phyloP scores from a whole-genome alignment of 2,797 vertebrate species.

The Brachyalestes nurse region DNA sequence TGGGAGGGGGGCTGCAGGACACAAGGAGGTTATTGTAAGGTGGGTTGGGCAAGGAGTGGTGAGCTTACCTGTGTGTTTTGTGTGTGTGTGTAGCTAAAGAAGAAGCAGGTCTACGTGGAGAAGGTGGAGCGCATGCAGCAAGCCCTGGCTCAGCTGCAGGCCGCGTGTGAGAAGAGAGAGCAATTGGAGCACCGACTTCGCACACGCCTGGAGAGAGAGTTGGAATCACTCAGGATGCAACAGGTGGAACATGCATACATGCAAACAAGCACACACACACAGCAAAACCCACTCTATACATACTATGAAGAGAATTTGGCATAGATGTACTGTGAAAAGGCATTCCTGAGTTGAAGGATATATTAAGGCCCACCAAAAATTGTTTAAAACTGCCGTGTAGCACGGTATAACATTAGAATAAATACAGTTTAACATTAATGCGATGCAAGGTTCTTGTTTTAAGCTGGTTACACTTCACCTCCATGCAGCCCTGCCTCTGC shows the following conservation, averaged over 20 bases:
- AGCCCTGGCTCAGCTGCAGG: slow-evolving; percentile 94
- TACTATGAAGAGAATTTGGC: not conserved
- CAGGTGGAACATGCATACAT: slow-evolving; percentile 80
- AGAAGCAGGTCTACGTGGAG: slow-evolving; percentile 98
- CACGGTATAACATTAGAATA: too few species aligned
- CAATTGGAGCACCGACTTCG: slow-evolving; percentile 94
- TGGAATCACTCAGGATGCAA: slow-evolving; percentile 94
- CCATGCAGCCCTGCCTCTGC: too few species aligned
- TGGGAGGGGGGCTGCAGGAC: slow-evolving; percentile 25
- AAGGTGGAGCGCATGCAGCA: slow-evolving; percentile 99
- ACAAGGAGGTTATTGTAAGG: slow-evolving; percentile 52
- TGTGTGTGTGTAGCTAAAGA: slow-evolving; percentile 85
- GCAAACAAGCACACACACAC: not conserved
- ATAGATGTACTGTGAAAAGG: too few species aligned
- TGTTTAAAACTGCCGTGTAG: too few species aligned
- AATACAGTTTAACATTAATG: too few species aligned
- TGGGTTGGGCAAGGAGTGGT: slow-evolving; percentile 3
- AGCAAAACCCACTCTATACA: not conserved
- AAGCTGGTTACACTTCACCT: too few species aligned
- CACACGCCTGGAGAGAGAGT: slow-evolving; percentile 91
- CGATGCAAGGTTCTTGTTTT: too few species aligned
- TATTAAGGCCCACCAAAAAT: too few species aligned
- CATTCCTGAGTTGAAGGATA: not conserved
- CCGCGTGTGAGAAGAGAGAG: slow-evolving; percentile 95
- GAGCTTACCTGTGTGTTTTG: slow-evolving; percentile 43